A percentile compares a stretch with the other conserved stretches of the same genome.
Conservation (phyloP, 2,888 invertebrate genomes). For the Noctua janthina region DNA sequence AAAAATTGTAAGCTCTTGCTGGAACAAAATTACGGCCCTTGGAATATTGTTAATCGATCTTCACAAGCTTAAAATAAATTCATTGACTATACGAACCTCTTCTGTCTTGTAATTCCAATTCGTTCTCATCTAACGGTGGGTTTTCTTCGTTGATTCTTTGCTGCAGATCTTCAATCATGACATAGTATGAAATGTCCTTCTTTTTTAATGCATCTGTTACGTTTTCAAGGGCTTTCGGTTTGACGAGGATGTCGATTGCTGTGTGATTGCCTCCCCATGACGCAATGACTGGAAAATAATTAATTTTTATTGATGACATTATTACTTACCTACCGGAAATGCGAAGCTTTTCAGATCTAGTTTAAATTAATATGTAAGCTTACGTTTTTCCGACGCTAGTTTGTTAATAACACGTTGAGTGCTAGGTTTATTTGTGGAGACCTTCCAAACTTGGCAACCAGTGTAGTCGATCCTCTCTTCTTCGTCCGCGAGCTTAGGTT, state of each 20-base stretch:
- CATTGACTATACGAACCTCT: slow-evolving; percentile 88
- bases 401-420: slow-evolving; percentile 78
- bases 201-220: slow-evolving; percentile 91
- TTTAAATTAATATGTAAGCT: slow-evolving; percentile 57
- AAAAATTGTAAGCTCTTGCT: slow-evolving; percentile 90
- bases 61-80: slow-evolving; percentile 31
- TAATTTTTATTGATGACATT: not conserved
- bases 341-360: not conserved
- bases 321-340: not conserved
- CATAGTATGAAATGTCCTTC: slow-evolving; percentile 91
- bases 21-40: slow-evolving; percentile 87
- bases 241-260: slow-evolving; percentile 93
- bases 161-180: slow-evolving; percentile 95
- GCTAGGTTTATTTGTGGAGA: slow-evolving; percentile 88
- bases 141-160: slow-evolving; percentile 95
- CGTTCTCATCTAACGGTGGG: slow-evolving; percentile 92
- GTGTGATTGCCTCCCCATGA: slow-evolving; percentile 92
- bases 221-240: slow-evolving; percentile 91
- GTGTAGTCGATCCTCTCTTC: slow-evolving; percentile 91
- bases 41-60: slow-evolving; percentile 77
- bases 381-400: slow-evolving; percentile 83
- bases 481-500: slow-evolving; percentile 63
- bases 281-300: slow-evolving; percentile 88
- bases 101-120: slow-evolving; percentile 92
- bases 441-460: slow-evolving; percentile 95